Evolutionary conservation across 2,888 invertebrate species (phyloP).

Genomic region (Chymomyza amoena): DNA sequence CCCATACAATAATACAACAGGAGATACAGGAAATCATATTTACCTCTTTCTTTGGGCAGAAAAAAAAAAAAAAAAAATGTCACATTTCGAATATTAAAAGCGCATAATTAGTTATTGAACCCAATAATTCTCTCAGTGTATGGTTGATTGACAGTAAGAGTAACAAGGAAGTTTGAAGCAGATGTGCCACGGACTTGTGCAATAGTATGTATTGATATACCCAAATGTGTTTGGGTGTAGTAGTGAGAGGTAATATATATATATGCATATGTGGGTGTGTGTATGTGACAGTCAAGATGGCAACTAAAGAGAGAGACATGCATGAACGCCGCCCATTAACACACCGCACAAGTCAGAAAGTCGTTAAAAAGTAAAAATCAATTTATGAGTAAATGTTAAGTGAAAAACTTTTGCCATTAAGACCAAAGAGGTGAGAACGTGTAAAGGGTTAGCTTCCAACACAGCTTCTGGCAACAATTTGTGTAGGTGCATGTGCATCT

Average conservation of each 20-base stretch:
- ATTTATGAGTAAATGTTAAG: slow-evolving; percentile 71
- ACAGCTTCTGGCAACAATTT: neutral
- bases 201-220: slow-evolving; percentile 16
- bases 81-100: too few species aligned
- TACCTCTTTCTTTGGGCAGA: too few species aligned
- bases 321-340: slow-evolving; percentile 24
- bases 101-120: too few species aligned
- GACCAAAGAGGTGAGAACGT: slow-evolving; percentile 29
- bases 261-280: neutral
- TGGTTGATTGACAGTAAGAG: neutral
- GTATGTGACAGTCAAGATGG: slow-evolving; percentile 8
- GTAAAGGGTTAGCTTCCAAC: neutral
- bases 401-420: slow-evolving; percentile 70
- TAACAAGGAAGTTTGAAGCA: neutral
- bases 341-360: slow-evolving; percentile 25
- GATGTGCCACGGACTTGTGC: slow-evolving; percentile 10
- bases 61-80: too few species aligned
- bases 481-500: too few species aligned
- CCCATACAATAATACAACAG: too few species aligned
- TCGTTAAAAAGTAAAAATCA: slow-evolving; percentile 74
- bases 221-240: neutral
- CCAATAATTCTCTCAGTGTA: neutral
- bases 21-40: too few species aligned
- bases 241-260: neutral
- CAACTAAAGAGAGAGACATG: slow-evolving; percentile 24